These are phyloP conservation scores for Leptinotarsa defecta DNA, from an alignment of 1,140 invertebrate genomes.

Conservation along the genomic window DNA sequence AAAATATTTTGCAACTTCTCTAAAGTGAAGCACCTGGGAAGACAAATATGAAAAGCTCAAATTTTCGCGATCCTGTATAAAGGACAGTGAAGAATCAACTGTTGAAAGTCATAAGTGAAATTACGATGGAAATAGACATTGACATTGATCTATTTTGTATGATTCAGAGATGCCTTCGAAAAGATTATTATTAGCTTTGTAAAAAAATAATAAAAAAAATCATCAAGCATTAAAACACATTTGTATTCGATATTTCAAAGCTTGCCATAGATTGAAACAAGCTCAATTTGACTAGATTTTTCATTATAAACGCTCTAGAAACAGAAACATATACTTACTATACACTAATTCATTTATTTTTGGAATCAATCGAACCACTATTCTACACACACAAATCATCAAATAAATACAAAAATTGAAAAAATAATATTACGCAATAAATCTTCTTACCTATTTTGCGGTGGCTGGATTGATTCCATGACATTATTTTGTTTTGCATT, in stretches of 20 bases:
- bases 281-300: constrained; percentile 8
- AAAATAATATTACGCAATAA: not conserved
- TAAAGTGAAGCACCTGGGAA: no score
- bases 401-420: constrained; percentile 7
- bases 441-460: not conserved
- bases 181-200: not conserved
- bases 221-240: not conserved
- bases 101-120: no score
- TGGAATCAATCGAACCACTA: constrained; percentile 2
- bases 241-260: not conserved
- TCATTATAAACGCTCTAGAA: constrained; percentile 6
- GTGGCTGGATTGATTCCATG: not conserved
- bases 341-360: not conserved
- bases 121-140: no score
- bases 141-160: no score
- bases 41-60: no score
- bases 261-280: not conserved
- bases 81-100: no score
- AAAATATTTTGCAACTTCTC: no score
- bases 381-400: constrained; percentile 3
- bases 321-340: constrained; percentile 6
- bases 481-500: not conserved
- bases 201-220: constrained; percentile 1
- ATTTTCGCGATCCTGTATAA: no score
- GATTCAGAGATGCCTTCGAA: no score